Evolutionary conservation across 2,113 vertebrate genomes (phyloP).

Genomic region (Corythornis cristatus): DNA sequence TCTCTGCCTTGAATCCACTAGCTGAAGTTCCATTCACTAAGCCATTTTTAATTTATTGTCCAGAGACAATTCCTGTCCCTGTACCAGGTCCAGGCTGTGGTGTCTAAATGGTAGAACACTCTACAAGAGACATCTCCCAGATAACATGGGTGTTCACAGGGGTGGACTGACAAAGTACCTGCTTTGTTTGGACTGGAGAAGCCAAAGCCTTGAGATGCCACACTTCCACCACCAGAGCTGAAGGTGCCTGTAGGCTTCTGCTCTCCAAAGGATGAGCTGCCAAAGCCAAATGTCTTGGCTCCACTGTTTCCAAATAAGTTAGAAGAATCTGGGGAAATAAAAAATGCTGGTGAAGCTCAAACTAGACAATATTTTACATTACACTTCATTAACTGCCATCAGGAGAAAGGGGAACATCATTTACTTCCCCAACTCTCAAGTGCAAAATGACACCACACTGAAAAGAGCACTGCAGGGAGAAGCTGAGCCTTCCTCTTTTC

Average conservation of each 20-base stretch:
- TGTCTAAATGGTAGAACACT: background rate
- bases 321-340: slow-evolving; percentile 74
- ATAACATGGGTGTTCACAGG: accelerated
- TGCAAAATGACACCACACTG: background rate
- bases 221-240: slow-evolving; percentile 86
- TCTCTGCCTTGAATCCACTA: background rate
- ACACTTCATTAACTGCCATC: background rate
- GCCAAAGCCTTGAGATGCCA: slow-evolving; percentile 94
- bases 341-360: background rate
- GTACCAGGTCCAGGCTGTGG: background rate
- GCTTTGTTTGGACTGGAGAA: slow-evolving; percentile 87
- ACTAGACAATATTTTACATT: background rate
- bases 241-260: slow-evolving; percentile 91
- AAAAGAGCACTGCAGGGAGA: background rate
- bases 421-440: background rate
- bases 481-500: background rate
- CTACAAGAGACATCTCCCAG: background rate
- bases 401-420: background rate
- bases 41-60: background rate
- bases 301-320: slow-evolving; percentile 90
- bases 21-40: background rate
- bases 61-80: background rate
- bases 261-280: slow-evolving; percentile 85
- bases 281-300: slow-evolving; percentile 89
- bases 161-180: slow-evolving; percentile 75